These are phyloP conservation scores for Temnopleurus reevesii DNA, from an alignment of 53 echinoderm and acorn worm genomes.

Conservation along the genomic window DNA sequence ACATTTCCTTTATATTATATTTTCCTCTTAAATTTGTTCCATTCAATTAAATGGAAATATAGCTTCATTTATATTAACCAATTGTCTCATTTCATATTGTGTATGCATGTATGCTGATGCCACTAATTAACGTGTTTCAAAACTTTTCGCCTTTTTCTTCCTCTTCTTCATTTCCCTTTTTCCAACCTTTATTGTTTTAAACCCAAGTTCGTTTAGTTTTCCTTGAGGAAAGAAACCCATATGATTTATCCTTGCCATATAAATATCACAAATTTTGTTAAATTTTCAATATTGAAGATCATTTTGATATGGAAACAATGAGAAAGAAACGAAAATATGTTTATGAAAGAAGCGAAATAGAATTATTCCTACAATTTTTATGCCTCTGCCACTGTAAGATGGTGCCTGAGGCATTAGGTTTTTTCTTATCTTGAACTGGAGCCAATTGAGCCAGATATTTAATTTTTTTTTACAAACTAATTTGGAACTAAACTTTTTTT, in stretches of 20 bases:
- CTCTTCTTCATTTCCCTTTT: not conserved
- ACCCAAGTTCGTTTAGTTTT: not conserved
- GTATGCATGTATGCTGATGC: slow-evolving; percentile 38
- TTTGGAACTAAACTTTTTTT: not conserved
- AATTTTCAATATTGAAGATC: too few relatives aligned
- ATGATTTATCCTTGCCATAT: slow-evolving; percentile 31
- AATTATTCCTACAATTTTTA: too few relatives aligned
- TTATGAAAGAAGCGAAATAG: too few relatives aligned
- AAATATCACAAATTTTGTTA: too few relatives aligned
- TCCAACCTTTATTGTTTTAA: not conserved
- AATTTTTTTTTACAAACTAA: not conserved
- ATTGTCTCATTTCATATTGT: not conserved
- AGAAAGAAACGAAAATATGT: too few relatives aligned
- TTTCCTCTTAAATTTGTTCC: not conserved
- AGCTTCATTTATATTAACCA: not conserved
- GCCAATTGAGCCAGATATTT: slow-evolving; percentile 16
- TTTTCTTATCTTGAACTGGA: too few relatives aligned
- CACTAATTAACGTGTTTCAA: slow-evolving; percentile 18
- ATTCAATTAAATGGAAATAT: not conserved
- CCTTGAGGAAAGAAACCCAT: not conserved
- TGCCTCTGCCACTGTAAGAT: too few relatives aligned
- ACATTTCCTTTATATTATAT: not conserved
- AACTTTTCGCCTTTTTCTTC: not conserved
- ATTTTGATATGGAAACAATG: too few relatives aligned
- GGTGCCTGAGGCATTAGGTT: too few relatives aligned